Conservation (phyloP, 1,140 invertebrate species). For the Bemisia tabaci region DNA sequence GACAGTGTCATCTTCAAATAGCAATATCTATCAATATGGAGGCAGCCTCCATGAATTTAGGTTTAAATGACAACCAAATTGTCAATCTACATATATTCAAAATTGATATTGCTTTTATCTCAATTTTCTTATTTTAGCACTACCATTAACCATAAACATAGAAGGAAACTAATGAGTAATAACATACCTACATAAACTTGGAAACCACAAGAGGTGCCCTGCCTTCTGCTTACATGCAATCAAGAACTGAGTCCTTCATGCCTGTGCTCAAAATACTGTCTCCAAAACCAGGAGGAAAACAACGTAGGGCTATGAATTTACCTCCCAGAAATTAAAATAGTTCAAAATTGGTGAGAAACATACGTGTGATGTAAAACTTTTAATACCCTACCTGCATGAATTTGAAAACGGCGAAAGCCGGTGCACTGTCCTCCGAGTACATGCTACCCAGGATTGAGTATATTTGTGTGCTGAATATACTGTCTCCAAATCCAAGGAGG, state of each 20-base stretch:
- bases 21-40: too few species aligned
- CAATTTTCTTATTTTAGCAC: too few species aligned
- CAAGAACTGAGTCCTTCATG: conserved; percentile 83
- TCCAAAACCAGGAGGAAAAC: conserved; percentile 83
- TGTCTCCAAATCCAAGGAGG: conserved; percentile 85
- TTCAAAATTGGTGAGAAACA: too few species aligned
- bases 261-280: conserved; percentile 96
- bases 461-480: conserved; percentile 92
- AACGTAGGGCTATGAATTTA: conserved; percentile 61
- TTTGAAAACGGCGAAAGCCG: conserved; percentile 24
- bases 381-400: conserved; percentile 24
- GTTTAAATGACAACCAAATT: too few species aligned
- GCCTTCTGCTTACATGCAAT: conserved; percentile 45
- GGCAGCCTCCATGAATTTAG: too few species aligned
- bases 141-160: too few species aligned
- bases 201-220: conserved; percentile 24
- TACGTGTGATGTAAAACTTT: neutral
- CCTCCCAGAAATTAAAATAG: conserved; percentile 34
- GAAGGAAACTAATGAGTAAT: too few species aligned
- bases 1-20: too few species aligned
- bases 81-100: too few species aligned
- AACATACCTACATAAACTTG: conserved; percentile 25
- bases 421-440: conserved; percentile 32
- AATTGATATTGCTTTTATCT: too few species aligned
- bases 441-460: conserved; percentile 80